phyloP scores from a whole-genome alignment of 2,888 invertebrate species.

The Gymnoscelis rufifasciata region DNA sequence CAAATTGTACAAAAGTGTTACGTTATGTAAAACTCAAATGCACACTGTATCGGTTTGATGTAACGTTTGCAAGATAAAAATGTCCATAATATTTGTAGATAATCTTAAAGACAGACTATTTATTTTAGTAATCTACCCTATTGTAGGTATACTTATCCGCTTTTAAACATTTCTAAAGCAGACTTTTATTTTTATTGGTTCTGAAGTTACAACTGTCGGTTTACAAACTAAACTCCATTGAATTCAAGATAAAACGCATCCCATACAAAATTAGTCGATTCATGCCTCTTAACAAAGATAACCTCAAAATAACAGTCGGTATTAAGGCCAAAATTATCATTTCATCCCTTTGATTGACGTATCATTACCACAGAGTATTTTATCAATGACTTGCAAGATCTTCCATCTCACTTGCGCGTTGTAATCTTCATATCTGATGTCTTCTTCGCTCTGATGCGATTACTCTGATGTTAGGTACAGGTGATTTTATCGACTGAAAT shows the following conservation, averaged over 20 bases:
- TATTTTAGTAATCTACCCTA: too few relatives aligned
- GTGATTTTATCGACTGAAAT: neutral
- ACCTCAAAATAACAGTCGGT: conserved; percentile 14
- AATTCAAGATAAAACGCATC: neutral
- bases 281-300: conserved; percentile 12
- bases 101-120: too few relatives aligned
- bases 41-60: too few relatives aligned
- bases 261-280: conserved; percentile 12
- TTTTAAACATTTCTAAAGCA: too few relatives aligned
- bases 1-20: too few relatives aligned
- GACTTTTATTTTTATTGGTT: too few relatives aligned
- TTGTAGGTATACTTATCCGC: too few relatives aligned
- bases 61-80: too few relatives aligned
- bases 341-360: conserved; percentile 49
- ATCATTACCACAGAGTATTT: conserved; percentile 48
- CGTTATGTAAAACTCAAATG: too few relatives aligned
- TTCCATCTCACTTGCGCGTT: conserved; percentile 29
- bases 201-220: too few relatives aligned
- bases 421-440: neutral
- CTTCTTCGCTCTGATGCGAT: conserved; percentile 37
- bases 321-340: conserved; percentile 23
- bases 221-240: neutral
- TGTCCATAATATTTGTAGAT: too few relatives aligned
- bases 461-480: conserved; percentile 17
- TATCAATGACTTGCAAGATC: conserved; percentile 42